A percentile compares a stretch with the other conserved stretches of the same genome.
Conservation (phyloP, 64 coral and sea anemone genomes). For the Stichodactyla helianthus region DNA sequence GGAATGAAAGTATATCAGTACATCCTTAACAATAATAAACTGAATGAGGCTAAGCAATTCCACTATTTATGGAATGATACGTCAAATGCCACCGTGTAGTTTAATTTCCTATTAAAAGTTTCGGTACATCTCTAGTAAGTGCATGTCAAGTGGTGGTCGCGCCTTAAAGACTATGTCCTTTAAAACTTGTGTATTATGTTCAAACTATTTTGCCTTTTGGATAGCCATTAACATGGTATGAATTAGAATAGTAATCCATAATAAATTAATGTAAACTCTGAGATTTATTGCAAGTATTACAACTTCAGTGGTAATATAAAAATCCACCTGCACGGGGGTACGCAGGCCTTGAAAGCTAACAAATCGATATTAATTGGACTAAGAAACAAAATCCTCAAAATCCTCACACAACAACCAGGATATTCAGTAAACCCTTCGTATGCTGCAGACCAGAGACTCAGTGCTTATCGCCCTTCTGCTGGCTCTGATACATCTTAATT, state of each 20-base stretch:
- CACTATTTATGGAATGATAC: not conserved
- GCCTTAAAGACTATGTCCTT: not conserved
- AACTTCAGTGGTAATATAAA: not conserved
- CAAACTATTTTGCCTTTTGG: not conserved
- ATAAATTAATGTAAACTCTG: not conserved
- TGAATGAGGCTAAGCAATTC: not conserved
- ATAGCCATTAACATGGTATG: not conserved
- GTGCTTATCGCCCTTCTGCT: not conserved
- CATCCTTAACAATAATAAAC: not conserved
- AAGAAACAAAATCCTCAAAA: too few relatives aligned
- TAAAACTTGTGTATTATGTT: not conserved
- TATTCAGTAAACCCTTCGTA: not conserved
- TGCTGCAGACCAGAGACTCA: not conserved
- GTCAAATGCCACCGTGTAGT: not conserved
- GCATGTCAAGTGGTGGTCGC: not conserved
- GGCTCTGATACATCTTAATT: not conserved
- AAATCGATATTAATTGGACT: too few relatives aligned
- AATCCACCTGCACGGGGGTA: not conserved
- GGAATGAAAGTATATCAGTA: too few relatives aligned
- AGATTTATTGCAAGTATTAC: not conserved
- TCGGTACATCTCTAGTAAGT: not conserved
- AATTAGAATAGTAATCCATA: not conserved
- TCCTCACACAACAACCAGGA: too few relatives aligned
- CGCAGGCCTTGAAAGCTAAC: not conserved
- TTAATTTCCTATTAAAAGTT: not conserved